A percentile compares a stretch with the other conserved stretches of the same genome.
Conservation (phyloP, 2,797 vertebrate genomes). For the Anniella stebbinsi region DNA sequence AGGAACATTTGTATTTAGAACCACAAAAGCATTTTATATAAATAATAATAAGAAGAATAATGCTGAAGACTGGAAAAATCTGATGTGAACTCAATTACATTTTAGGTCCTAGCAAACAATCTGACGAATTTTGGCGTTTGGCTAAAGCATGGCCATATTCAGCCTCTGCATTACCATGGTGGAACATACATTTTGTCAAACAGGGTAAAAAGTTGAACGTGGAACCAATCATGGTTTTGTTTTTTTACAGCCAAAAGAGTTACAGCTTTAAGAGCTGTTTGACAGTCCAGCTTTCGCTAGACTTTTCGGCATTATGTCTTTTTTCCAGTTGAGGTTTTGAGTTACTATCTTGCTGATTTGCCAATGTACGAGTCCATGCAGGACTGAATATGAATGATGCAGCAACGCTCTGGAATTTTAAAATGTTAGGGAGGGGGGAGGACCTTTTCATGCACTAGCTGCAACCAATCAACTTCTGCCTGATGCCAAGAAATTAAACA, state of each 20-base stretch:
- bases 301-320: conserved; percentile 43
- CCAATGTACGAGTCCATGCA: conserved; percentile 37
- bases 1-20: not conserved
- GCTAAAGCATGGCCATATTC: not conserved
- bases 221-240: conserved; percentile 33
- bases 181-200: not conserved
- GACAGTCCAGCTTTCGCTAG: conserved; percentile 36
- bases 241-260: conserved; percentile 24
- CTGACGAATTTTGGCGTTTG: not conserved
- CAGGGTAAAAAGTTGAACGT: conserved; percentile 35
- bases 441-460: conserved; percentile 73
- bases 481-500: conserved; percentile 85
- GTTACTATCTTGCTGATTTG: conserved; percentile 52
- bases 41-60: not conserved
- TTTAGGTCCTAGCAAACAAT: not conserved
- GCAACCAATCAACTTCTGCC: conserved; percentile 83
- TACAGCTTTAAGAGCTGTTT: conserved; percentile 36
- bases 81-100: not conserved
- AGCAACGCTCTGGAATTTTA: conserved; percentile 68
- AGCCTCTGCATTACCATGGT: not conserved
- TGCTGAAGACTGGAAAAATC: not conserved
- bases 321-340: conserved; percentile 64
- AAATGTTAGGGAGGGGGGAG: conserved; percentile 29
- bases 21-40: not conserved
- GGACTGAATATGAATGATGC: conserved; percentile 48